Conservation (phyloP, 1,140 invertebrate genomes). For the Aphaenogaster floridana region DNA sequence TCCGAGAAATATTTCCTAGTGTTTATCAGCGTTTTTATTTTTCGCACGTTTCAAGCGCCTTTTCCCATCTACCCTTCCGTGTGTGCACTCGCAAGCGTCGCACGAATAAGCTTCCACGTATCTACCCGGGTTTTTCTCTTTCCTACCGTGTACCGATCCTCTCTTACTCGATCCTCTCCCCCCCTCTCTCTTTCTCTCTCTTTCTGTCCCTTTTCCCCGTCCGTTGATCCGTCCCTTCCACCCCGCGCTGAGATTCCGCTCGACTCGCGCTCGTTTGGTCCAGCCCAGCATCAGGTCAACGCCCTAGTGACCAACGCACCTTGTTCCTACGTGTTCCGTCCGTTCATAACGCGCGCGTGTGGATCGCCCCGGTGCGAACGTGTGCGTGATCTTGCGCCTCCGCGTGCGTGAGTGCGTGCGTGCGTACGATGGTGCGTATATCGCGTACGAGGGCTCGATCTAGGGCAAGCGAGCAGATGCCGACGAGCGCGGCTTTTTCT, state of each 20-base stretch:
- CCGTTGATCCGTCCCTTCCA: constrained; percentile 58
- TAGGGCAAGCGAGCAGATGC: constrained; percentile 74
- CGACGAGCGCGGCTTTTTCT: constrained; percentile 69
- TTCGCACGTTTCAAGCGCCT: not conserved
- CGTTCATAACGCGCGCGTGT: constrained; percentile 72
- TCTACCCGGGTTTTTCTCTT: not conserved
- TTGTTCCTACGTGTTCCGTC: constrained; percentile 74
- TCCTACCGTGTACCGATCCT: constrained; percentile 30
- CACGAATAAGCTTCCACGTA: constrained; percentile 43
- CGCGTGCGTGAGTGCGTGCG: constrained; percentile 1
- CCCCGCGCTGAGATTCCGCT: constrained; percentile 77
- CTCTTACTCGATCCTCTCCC: constrained; percentile 41
- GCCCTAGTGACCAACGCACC: constrained; percentile 84
- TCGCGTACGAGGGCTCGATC: constrained; percentile 58
- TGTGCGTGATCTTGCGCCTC: constrained; percentile 38
- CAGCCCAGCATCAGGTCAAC: constrained; percentile 81
- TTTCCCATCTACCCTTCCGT: constrained; percentile 27
- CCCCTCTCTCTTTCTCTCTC: constrained; percentile 16
- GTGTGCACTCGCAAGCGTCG: constrained; percentile 32
- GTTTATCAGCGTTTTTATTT: not conserved
- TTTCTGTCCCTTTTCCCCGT: constrained; percentile 28
- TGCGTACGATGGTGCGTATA: not conserved
- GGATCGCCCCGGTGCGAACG: constrained; percentile 16
- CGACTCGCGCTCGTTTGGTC: constrained; percentile 80
- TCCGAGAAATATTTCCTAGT: constrained; percentile 1